phyloP scores from a whole-genome alignment of 2,113 vertebrate species.

The Uria aalge region DNA sequence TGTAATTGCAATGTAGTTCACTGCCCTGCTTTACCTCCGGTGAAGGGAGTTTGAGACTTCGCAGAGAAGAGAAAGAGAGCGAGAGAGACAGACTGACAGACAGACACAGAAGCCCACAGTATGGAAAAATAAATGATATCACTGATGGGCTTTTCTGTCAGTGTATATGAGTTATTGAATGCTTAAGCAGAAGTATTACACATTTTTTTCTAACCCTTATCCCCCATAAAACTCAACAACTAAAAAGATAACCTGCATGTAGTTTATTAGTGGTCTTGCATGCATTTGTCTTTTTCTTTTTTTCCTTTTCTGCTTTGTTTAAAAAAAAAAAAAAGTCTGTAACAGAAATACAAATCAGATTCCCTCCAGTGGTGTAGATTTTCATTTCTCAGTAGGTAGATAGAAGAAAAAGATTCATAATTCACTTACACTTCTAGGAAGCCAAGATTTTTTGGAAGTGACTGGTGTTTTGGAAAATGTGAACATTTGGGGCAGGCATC shows the following conservation, averaged over 20 bases:
- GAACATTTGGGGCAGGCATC: not conserved
- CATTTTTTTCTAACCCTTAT: not conserved
- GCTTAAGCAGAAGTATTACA: not conserved
- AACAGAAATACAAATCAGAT: not conserved
- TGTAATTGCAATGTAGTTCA: conserved; percentile 43
- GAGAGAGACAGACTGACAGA: not conserved
- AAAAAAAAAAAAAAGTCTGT: not conserved
- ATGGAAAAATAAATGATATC: not conserved
- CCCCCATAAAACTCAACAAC: not conserved
- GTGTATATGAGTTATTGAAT: not conserved
- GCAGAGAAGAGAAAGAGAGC: not conserved
- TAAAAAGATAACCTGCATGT: not conserved
- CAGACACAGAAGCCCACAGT: not conserved
- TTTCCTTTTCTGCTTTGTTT: not conserved
- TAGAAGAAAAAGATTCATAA: not conserved
- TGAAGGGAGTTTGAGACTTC: conserved; percentile 2
- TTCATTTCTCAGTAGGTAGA: not conserved
- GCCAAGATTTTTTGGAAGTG: not conserved
- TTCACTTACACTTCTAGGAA: not conserved
- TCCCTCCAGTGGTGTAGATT: not conserved
- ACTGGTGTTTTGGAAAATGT: not conserved
- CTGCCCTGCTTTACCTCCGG: conserved; percentile 10
- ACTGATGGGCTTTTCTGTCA: not conserved
- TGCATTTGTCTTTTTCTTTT: not conserved
- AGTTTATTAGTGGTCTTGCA: not conserved